Evolutionary conservation across 2,888 invertebrate genomes (phyloP), one percentile per base, ranked within the genome.

Genomic region (Cyaniris semiargus): DNA sequence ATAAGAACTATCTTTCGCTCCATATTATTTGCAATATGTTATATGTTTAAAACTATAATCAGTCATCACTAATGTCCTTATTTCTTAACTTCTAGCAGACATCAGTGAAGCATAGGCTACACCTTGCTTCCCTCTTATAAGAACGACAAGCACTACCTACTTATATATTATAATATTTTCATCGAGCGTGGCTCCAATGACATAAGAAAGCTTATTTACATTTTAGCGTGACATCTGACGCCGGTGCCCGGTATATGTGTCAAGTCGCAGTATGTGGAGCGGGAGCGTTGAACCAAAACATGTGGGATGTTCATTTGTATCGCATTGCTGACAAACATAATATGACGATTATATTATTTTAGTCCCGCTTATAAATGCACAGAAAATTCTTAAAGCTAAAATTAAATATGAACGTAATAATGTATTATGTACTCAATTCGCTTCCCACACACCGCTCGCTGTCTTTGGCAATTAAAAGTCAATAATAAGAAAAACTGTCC

Each of bases 261-360:
- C 60, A 60, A 60, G 60, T 60, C 66, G 66, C 15, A 15, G 27
- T 66, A 66, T 27, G 66, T 66, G 23, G 60, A 60, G 60, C 66
- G 66, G 60, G 60, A 27, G 27, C 66, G 66, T 27, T 66, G 66
- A 66, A 66, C 66, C 66, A 66, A 66, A 66, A 27, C 66, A 66
- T 66, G 66, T 66, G 66, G 27, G 27, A 66, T 31, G 27, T 31
- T 18, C 27, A 31, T 66, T 27, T 66, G 60, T 66, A 23, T 66
- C 58, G 60, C 23, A 21, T 23, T 21, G 23, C 66, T 58, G 58
- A 58, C 21, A 58, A 58, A 21, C 58, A 58, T 58, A 3, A 58
- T 58, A 3, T 58, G 58, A 58, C 21, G 21, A 8, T 21, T 21
- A n/a, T n/a, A 21, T 21, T 58, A 58, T 58, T 58, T 58, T 58